Conservation (phyloP, 2,113 vertebrate genomes). For the Strigops habroptila region DNA sequence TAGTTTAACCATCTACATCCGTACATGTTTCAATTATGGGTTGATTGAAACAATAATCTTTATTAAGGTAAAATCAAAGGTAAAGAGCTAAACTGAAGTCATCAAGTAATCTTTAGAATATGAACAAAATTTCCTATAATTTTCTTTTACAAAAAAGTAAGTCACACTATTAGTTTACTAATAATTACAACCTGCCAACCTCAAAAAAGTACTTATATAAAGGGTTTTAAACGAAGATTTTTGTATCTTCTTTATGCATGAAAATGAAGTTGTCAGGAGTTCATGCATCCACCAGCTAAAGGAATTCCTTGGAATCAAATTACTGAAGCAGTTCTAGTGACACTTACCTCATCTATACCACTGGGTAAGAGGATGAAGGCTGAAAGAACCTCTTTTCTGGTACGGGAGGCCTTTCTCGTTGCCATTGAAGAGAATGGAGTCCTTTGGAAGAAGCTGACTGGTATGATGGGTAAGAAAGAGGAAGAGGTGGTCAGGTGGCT, state of each 20-base stretch:
- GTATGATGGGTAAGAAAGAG: background rate
- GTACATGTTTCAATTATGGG: background rate
- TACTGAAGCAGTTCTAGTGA: background rate
- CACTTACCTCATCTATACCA: background rate
- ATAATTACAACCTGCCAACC: background rate
- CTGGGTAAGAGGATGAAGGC: background rate
- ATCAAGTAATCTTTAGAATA: background rate
- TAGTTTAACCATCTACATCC: too few relatives aligned
- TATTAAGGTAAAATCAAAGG: too few relatives aligned
- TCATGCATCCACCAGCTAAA: background rate
- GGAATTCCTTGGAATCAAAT: background rate
- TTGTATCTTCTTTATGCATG: background rate
- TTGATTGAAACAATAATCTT: too few relatives aligned
- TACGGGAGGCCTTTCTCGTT: background rate
- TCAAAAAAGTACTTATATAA: background rate
- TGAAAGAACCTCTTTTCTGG: background rate
- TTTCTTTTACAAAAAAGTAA: background rate
- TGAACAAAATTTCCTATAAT: background rate
- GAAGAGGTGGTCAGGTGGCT: background rate
- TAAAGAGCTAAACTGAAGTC: too few relatives aligned
- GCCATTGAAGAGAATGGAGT: background rate
- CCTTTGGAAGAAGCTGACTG: background rate
- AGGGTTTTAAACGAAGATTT: background rate
- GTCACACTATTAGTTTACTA: background rate
- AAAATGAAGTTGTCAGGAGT: background rate